These are phyloP conservation scores for Leptopilina syphax DNA, from an alignment of 2,888 invertebrate genomes.

Conservation along the genomic window DNA sequence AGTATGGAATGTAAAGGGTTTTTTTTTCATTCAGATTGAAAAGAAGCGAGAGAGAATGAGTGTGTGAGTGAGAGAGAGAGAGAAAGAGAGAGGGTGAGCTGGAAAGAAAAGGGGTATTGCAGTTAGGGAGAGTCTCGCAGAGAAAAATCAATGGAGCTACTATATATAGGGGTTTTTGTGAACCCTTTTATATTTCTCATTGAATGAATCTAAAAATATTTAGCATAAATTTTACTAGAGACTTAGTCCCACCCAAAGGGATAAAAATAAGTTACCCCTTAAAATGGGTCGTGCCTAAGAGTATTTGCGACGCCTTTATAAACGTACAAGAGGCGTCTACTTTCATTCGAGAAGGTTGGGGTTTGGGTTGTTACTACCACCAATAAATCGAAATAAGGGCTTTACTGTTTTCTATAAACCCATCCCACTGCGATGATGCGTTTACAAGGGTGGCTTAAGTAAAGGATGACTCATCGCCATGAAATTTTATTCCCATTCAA, in stretches of 20 bases:
- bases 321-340: conserved; percentile 14
- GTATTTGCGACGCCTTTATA: conserved; percentile 54
- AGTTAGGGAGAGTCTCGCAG: conserved; percentile 55
- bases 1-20: no score
- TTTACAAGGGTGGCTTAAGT: background rate
- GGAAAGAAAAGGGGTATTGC: conserved; percentile 47
- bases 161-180: conserved; percentile 42
- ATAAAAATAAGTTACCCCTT: conserved; percentile 43
- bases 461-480: background rate
- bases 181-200: conserved; percentile 56
- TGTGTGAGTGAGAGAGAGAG: conserved; percentile 13
- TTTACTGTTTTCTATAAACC: background rate
- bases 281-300: conserved; percentile 32
- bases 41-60: no score
- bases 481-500: background rate
- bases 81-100: conserved; percentile 44
- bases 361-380: background rate
- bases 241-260: conserved; percentile 61
- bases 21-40: no score
- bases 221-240: conserved; percentile 63
- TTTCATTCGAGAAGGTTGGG: conserved; percentile 52
- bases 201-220: conserved; percentile 57
- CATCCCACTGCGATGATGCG: background rate
- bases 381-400: conserved; percentile 2
- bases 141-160: conserved; percentile 75